Evolutionary conservation across 1,140 invertebrate genomes (phyloP), one percentile per base, ranked within the genome.

Genomic region (Anoplolepis gracilipes): DNA sequence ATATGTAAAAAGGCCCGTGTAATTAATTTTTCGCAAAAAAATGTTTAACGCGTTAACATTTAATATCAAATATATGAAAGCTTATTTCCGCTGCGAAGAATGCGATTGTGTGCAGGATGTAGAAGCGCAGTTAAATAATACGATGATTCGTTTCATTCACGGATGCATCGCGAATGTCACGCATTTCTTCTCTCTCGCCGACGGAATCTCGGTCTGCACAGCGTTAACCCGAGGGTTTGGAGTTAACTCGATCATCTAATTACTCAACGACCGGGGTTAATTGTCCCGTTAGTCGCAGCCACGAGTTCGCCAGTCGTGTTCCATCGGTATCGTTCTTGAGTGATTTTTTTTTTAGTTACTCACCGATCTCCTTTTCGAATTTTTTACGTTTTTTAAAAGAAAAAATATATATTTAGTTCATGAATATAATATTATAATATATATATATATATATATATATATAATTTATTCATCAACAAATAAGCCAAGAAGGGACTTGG

Each of bases 241-340:
- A 92, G 92, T 93, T 92, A 93, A 94, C 92, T 93, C 92, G 91
- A 93, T 94, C 89, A 93, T 94, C 88, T 92, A 93, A 94, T 94
- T 94, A 93, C 91, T 90, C 85, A 69, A 91, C 85, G 88, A 84
- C 84, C 87, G 87, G 90, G 93, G 93, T 94, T 94, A 94, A 94
- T 94, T 94, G 92, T 91, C 90, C 91, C 92, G 91, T 93, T 93
- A 92, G 91, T 85, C 73, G 85, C 88, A 84, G 85, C 73, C 85
- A 64, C 61, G 73, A 61, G 90, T 86, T 75, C 65, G 28, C 70
- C 22, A 16, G 36, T 81, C 19, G 36, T 30, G 33, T 19, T 33
- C 30, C 42, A 30, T 67, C 76, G 57, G 46, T 16, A 42, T 59
- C 46, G 49, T 62, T 65, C 42, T 53, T 62, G 59, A 49, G 55